These are phyloP conservation scores for Lonchura striata DNA, from an alignment of 2,113 vertebrate genomes.

Conservation along the genomic window DNA sequence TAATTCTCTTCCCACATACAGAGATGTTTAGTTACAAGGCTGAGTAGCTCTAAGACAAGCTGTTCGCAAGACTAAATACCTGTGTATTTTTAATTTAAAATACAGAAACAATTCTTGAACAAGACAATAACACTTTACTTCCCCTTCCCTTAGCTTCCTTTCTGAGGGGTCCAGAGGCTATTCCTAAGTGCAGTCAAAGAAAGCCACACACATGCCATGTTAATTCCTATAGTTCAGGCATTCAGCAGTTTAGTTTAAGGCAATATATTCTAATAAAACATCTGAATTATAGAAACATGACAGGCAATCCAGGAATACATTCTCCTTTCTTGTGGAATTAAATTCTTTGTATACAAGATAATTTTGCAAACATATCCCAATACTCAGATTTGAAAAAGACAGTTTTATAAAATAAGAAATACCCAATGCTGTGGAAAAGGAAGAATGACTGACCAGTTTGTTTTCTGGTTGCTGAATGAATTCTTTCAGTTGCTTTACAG, in stretches of 20 bases:
- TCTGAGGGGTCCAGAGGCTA: not conserved
- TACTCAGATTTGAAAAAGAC: not conserved
- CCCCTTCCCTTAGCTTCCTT: not conserved
- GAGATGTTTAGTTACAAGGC: not conserved
- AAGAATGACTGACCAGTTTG: constrained; percentile 86
- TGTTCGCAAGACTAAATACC: not conserved
- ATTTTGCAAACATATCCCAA: not conserved
- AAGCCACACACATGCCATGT: not conserved
- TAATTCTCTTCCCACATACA: not conserved
- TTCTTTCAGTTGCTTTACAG: constrained; percentile 97
- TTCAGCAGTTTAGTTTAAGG: not conserved
- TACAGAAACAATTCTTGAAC: not conserved
- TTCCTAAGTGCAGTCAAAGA: not conserved
- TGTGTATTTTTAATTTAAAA: not conserved
- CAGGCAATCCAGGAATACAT: not conserved
- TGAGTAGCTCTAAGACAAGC: not conserved
- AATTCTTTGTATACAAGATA: not conserved
- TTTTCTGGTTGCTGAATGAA: constrained; percentile 97
- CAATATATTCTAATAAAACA: not conserved
- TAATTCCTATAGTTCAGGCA: not conserved
- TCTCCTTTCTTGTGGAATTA: not conserved
- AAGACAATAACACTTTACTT: not conserved
- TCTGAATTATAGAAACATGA: not conserved
- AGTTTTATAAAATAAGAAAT: not conserved
- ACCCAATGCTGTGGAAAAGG: not conserved